Evolutionary conservation across 2,888 invertebrate species (phyloP).

Genomic region (Brachypterus glaber): DNA sequence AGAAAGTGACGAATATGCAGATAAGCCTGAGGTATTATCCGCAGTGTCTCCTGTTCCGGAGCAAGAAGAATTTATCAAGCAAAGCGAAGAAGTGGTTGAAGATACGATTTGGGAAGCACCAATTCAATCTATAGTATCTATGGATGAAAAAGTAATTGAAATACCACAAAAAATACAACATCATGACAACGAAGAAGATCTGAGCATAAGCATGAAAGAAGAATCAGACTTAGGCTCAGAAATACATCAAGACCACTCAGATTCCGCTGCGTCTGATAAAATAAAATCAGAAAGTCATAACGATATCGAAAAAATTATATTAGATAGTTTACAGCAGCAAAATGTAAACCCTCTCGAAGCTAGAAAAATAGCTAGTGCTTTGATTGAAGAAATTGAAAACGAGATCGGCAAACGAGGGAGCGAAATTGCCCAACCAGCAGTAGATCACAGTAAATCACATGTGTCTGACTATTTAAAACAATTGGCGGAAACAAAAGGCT

Average conservation of each 20-base stretch:
- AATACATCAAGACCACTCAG: constrained; percentile 37
- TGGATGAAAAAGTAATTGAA: constrained; percentile 34
- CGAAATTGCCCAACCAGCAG: constrained; percentile 12
- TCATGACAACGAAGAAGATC: constrained; percentile 28
- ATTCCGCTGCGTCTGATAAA: constrained; percentile 35
- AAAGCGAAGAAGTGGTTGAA: constrained; percentile 42
- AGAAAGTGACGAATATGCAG: constrained; percentile 36
- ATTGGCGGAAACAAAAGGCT: constrained; percentile 40
- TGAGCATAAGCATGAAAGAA: constrained; percentile 32
- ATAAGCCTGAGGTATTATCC: constrained; percentile 14
- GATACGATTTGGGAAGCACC: constrained; percentile 46
- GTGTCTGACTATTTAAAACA: constrained; percentile 40
- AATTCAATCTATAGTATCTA: constrained; percentile 35
- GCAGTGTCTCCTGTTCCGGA: constrained; percentile 7
- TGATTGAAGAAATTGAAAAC: constrained; percentile 46
- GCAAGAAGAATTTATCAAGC: constrained; percentile 32
- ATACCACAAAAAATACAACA: constrained; percentile 19
- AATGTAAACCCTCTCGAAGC: constrained; percentile 44
- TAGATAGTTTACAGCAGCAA: constrained; percentile 39
- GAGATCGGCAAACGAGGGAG: constrained; percentile 42
- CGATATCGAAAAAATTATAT: constrained; percentile 37
- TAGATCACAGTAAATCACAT: constrained; percentile 27
- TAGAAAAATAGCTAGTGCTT: constrained; percentile 42
- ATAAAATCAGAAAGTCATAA: constrained; percentile 37
- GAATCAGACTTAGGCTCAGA: constrained; percentile 39